Evolutionary conservation across 2,888 invertebrate species (phyloP), one percentile per base, ranked within the genome.

Genomic region (Onthophagus sagittarius): DNA sequence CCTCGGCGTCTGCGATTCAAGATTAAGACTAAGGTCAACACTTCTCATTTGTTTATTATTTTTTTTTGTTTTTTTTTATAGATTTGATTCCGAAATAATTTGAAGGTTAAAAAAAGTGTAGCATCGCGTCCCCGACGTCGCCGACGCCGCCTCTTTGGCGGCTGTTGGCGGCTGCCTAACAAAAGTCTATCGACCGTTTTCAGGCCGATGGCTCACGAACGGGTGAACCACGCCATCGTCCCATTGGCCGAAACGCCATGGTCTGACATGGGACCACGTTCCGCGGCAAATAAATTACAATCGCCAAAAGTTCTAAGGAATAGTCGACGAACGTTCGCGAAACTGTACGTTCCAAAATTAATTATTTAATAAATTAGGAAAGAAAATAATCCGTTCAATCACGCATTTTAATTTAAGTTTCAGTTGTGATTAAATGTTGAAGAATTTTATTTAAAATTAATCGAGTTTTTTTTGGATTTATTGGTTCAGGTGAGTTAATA

Each of bases 261-360:
- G 91, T 90, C 90, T 90, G 92, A 92, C 90, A 90, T 91, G 89
- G 89, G 89, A 89, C 91, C 90, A 91, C 89, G 89, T 89, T 89
- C 81, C 80, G 81, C 78, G 78, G 77, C 81, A 80, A 81, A 84
- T 84, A 84, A 83, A 84, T 83, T 80, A 76, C 79, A 81, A 80
- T 80, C 80, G 80, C 80, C 77, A 77, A 77, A 79, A 78, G 77
- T 72, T 75, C 77, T 77, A 23, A 62, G 14, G 39, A 74, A 69
- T 72, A 69, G 15, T 70, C 63, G 70, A 39, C 15, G 70, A 63
- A 31, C 62, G 39, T 9, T 53, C 23, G 64, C 64, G 72, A 13
- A 14, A 53, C 23, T 31, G 63, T 69, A 73, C 53, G 15, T 14
- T 63, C 31, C 23, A 2, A 23, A 23, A 23, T 23, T 23, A 23